Evolutionary conservation across 2,797 vertebrate genomes (phyloP), one percentile per base, ranked within the genome.

Genomic region (Characodon lateralis): DNA sequence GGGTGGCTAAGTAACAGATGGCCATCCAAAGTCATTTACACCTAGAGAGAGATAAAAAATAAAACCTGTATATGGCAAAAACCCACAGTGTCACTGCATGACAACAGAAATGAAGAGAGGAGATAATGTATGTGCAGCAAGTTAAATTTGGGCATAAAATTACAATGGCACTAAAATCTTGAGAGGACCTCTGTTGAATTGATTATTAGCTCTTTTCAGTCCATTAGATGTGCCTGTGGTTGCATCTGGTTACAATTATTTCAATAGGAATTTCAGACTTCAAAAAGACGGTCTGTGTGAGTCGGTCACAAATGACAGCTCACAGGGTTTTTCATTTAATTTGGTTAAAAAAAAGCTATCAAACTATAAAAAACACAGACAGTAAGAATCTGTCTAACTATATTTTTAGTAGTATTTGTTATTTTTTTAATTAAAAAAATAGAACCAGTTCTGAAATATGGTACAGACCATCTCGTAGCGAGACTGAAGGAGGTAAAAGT

Each of bases 21-120:
- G 93, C 87, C 87, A 75, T 89, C 91, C 93, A 95, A 95, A 94
- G 94, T 95, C 93, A 95, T 95, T 95, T 94, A 94, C 91, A 95
- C 92, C 91, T 90, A 90, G 86, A 91, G 82, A 87, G 87, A 76
- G 71, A 77, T 86, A 80, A 69, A 85, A 78, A 87, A 79, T 83
- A 74, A 84, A 88, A 89, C 77, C 85, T 85, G 83, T 84, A 81
- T 81, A 75, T 79, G 77, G 88, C 81, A 53, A 79, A 73, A 73
- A 55, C 24, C 66, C 83, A 68, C 82, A 61, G 77, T 61, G 79
- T 70, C 83, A 74, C 77, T 3, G 74, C 58, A 84, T 35, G 73
- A 68, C 65, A 75, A 78, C 26, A 71, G 73, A 72, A 70, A 8
- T 65, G 46, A 80, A 65, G 2, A 46, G 39, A 74, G 63, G 8